Conservation (phyloP, 2,888 invertebrate genomes). For the Odontocerum albicorne region DNA sequence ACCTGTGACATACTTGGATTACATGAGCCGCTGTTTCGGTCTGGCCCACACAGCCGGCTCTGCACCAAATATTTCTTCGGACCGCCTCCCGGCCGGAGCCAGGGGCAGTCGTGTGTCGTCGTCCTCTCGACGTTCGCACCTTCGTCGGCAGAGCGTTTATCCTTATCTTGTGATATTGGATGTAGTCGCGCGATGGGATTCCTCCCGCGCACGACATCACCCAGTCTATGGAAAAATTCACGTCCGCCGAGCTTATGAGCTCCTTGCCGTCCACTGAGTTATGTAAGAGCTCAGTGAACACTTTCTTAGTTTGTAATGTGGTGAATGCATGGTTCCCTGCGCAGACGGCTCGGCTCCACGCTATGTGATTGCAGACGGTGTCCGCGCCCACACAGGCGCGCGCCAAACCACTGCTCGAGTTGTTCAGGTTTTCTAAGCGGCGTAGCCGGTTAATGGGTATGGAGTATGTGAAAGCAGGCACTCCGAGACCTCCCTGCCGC, state of each 20-base stretch:
- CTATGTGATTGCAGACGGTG: no score
- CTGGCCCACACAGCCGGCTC: constrained; percentile 37
- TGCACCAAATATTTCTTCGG: no score
- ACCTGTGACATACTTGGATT: constrained; percentile 41
- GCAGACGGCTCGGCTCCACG: no score
- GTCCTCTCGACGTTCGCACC: constrained; percentile 38
- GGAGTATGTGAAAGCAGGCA: not conserved
- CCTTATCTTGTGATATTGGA: constrained; percentile 39
- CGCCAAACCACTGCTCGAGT: no score
- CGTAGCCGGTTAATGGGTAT: no score
- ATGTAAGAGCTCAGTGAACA: not conserved
- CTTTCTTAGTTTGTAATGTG: no score
- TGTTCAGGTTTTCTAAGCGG: no score
- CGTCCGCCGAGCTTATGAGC: not conserved
- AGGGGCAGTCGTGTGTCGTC: no score
- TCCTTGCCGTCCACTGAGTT: constrained; percentile 3
- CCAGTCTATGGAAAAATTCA: not conserved
- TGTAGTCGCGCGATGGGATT: constrained; percentile 41
- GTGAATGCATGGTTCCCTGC: no score
- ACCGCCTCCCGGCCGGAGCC: no score
- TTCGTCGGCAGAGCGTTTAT: constrained; percentile 41
- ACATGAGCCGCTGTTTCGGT: constrained; percentile 41
- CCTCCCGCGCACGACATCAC: constrained; percentile 29
- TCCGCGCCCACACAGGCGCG: no score
- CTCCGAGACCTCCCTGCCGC: constrained; percentile 3